Conservation (phyloP, 2,113 vertebrate genomes). For the Colinus virginianus region DNA sequence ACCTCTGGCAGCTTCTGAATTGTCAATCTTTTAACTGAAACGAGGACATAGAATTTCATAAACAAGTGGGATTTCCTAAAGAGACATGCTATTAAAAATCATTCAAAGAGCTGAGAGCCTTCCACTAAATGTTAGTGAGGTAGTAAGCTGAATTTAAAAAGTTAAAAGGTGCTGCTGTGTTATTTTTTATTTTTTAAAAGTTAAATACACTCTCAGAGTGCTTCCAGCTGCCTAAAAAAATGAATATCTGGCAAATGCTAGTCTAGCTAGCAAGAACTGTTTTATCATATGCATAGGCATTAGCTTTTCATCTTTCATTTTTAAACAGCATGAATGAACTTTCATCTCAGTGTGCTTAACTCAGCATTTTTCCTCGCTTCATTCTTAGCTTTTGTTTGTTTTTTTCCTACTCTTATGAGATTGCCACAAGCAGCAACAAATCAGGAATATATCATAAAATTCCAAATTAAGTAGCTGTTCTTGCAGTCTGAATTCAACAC, state of each 20-base stretch:
- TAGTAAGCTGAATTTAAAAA: not conserved
- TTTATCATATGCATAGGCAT: not conserved
- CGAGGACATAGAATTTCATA: not conserved
- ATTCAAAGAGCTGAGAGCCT: not conserved
- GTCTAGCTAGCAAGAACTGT: not conserved
- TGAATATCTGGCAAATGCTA: not conserved
- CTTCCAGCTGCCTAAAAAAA: not conserved
- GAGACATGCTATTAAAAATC: not conserved
- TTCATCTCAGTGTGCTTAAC: not conserved
- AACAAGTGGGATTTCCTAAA: not conserved
- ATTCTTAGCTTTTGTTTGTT: not conserved
- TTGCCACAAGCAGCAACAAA: conserved; percentile 34
- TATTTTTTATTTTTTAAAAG: conserved; percentile 1
- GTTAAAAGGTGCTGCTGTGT: not conserved
- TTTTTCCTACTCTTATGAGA: not conserved
- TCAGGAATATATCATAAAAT: conserved; percentile 33
- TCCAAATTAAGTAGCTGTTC: conserved; percentile 12
- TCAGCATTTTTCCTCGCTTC: not conserved
- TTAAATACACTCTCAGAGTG: not conserved
- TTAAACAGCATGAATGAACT: not conserved
- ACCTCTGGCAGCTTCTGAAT: not conserved
- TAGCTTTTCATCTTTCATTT: not conserved
- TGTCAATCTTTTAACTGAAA: not conserved
- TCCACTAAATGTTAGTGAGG: not conserved
- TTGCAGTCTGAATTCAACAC: not conserved